Percentiles rank a stretch among this genome's conserved stretches.
Conservation (phyloP, 2,888 invertebrate genomes). For the Nasonovia ribisnigri region DNA sequence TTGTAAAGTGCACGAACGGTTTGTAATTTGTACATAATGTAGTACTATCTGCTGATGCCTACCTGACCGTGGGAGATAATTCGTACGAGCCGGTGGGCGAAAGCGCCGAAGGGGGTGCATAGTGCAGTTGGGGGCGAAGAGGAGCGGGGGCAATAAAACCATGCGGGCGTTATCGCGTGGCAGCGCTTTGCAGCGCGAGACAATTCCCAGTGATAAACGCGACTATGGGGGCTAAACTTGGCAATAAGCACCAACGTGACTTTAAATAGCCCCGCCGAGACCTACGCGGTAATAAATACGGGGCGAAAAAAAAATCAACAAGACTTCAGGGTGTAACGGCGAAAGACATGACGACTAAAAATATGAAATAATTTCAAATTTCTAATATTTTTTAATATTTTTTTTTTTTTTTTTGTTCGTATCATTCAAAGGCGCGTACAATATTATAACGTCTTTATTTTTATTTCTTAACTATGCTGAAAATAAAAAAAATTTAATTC, state of each 20-base stretch:
- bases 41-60: not conserved
- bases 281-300: not conserved
- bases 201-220: not conserved
- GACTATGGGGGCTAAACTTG: conserved; percentile 9
- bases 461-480: too few species aligned
- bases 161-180: conserved; percentile 6
- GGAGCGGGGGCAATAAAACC: not conserved
- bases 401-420: too few species aligned
- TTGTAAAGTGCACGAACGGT: not conserved
- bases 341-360: too few species aligned
- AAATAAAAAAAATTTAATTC: too few species aligned
- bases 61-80: not conserved
- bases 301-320: not conserved
- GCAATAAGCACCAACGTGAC: not conserved
- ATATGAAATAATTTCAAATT: too few species aligned
- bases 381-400: too few species aligned
- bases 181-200: not conserved
- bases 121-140: not conserved
- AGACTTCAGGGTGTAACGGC: not conserved
- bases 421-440: too few species aligned
- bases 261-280: not conserved
- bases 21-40: not conserved
- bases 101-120: not conserved
- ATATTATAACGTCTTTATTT: too few species aligned
- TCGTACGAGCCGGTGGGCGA: not conserved